Base-by-base conservation (phyloP, 2,888 invertebrate species). In the Harpagoxenus sublaevis region DNA sequence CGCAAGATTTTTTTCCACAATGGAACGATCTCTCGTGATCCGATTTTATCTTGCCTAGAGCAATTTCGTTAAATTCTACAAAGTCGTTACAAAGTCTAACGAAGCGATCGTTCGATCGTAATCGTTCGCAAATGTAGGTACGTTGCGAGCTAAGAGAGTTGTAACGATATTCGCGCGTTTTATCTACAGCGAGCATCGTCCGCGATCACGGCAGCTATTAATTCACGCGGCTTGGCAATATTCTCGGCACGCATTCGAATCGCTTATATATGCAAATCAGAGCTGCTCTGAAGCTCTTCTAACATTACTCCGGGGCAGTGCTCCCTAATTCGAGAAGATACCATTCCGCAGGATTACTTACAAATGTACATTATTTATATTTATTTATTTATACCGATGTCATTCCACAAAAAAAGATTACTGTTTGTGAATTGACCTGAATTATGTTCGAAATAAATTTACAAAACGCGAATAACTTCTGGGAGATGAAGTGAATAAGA, bases 1-100 rank as follows among this genome's bases (percentile, higher is more conserved):
- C 15, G 12, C 15, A 23, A 23, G 15, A 42, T n/a, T 77, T 23
- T 53, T 45, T 78, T 3, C 10, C 12, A 9, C 8, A 4, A 8
- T 18, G 12, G 5, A 60, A 48, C 35, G 35, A 48, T 57, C 45
- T 45, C 23, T 66, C 55, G 31, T 42, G 23, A 57, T 57, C 55
- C 23, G 15, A 55, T 78, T 68, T 55, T 57, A 68, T 78, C 9
- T 75, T n/a, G 57, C 68, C 45, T 31, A n/a, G 15, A 28, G 78
- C 68, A 68, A 68, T n/a, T 78, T 78, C 31, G 55, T 57, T 68
- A 78, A 78, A 55, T 42, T 68, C 15, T 45, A 78, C 15, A 23
- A 75, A 51, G 35, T 31, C 31, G 31, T 31, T 60, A n/a, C 15
- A 48, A 51, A 51, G n/a, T 55, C n/a, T 66, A 55, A 77, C 74